phyloP scores from a whole-genome alignment of 2,113 vertebrate genomes.

The Ramphastos sulfuratus region DNA sequence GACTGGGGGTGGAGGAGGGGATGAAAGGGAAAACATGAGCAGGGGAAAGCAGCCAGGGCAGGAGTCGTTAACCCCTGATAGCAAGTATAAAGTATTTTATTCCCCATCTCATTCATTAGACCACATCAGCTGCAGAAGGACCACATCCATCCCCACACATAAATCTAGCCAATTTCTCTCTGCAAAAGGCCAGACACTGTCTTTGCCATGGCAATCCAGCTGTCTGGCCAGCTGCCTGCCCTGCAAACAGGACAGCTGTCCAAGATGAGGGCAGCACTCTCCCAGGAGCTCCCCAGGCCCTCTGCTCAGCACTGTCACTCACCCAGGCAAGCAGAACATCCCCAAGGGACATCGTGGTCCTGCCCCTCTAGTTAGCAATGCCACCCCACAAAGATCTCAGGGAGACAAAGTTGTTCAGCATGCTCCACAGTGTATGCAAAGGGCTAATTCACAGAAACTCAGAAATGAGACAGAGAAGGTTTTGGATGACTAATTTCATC shows the following conservation, averaged over 20 bases:
- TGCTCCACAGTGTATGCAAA: fast-evolving
- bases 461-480: not conserved
- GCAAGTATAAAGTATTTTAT: conserved; percentile 52
- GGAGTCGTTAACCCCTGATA: conserved; percentile 44
- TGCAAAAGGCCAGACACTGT: conserved; percentile 61
- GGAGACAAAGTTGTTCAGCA: not conserved
- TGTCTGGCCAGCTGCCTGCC: conserved; percentile 48
- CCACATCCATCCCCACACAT: conserved; percentile 26
- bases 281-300: not conserved
- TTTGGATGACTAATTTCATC: not conserved
- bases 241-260: not conserved
- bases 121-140: conserved; percentile 36
- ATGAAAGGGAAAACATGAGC: conserved; percentile 26
- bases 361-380: not conserved
- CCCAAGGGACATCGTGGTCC: not conserved
- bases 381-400: not conserved
- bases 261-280: not conserved
- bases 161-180: conserved; percentile 49
- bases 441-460: not conserved
- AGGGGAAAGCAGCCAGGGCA: conserved; percentile 6
- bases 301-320: not conserved
- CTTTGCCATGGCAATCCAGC: conserved; percentile 31
- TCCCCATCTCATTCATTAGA: conserved; percentile 50
- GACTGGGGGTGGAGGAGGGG: not conserved
- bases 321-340: fast-evolving